phyloP scores from a whole-genome alignment of 1,140 invertebrate genomes.

The Drosophila sproati region DNA sequence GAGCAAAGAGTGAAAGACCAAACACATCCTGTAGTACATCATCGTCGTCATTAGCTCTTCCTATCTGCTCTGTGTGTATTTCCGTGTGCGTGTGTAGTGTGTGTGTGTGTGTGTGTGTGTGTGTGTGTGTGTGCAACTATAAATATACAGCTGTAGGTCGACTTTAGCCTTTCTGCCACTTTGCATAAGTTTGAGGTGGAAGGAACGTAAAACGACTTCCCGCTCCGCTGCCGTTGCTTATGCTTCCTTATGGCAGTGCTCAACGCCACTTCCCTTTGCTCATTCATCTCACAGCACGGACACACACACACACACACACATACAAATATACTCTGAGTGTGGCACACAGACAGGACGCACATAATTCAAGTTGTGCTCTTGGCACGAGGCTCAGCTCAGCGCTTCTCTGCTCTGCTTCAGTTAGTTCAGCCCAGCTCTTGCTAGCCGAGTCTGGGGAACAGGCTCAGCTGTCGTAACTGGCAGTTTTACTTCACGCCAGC shows the following conservation, averaged over 20 bases:
- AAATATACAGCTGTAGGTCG: slow-evolving; percentile 18
- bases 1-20: slow-evolving; percentile 58
- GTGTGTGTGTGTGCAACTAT: slow-evolving; percentile 19
- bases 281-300: slow-evolving; percentile 70
- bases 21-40: slow-evolving; percentile 78
- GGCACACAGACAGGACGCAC: slow-evolving; percentile 65
- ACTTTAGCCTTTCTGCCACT: slow-evolving; percentile 40
- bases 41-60: slow-evolving; percentile 81
- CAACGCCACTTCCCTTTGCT: slow-evolving; percentile 77
- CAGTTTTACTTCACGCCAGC: slow-evolving; percentile 77
- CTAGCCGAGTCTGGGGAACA: slow-evolving; percentile 43
- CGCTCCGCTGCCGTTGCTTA: slow-evolving; percentile 59
- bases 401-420: slow-evolving; percentile 17
- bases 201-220: slow-evolving; percentile 28
- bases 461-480: slow-evolving; percentile 78
- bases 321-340: slow-evolving; percentile 14
- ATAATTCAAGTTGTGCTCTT: slow-evolving; percentile 78
- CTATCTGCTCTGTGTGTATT: slow-evolving; percentile 37
- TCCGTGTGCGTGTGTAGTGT: background rate
- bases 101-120: background rate
- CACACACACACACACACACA: slow-evolving; percentile 47
- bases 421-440: slow-evolving; percentile 2
- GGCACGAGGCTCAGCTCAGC: slow-evolving; percentile 63
- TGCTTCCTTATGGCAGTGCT: slow-evolving; percentile 80
- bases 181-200: slow-evolving; percentile 57